Evolutionary conservation across 1,140 invertebrate species (phyloP), one percentile per base, ranked within the genome.

Genomic region (Hycleus cichorii): DNA sequence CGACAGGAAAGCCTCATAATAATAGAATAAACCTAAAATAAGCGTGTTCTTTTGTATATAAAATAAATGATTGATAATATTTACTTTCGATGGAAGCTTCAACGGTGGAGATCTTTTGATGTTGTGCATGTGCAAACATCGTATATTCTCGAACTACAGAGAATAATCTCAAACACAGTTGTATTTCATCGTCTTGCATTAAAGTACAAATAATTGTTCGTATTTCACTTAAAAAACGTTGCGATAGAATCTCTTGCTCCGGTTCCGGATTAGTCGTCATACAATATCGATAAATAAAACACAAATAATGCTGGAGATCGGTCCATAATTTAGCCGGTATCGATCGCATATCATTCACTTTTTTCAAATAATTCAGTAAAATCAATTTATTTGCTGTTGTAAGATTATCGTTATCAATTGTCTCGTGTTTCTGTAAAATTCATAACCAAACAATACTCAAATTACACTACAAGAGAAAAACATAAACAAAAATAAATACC

Each of bases 281-380:
- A 58, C 69, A 68, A 51, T 69, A 65, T 47, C 69, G 58, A 63
- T 71, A 71, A 25, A 65, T 50, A 62, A 65, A 71, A 63, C 65
- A 64, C 47, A 70, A 55, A 49, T 67, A 70, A 64, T 71, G 69
- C 9, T 69, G 66, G 24, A 71, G 56, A 50, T 64, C 68, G 40
- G 65, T 62, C 69, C 69, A 71, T 5, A 62, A 49, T 46, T 66
- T 59, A 25, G 64, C 55, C 26, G 57, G 52, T 50, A 58, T 43
- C 8, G 69, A 64, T 40, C 61, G 55, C 49, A 62, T 63, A 18
- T 66, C 64, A 42, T 65, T 63, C 43, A 71, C 60, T 47, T 70
- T 64, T 24, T 63, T 65, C 8, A 71, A 53, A 57, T 69, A 70
- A 32, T 67, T 62, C 11, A 67, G 58, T 32, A 71, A 49, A 40